Evolutionary conservation across 2,113 vertebrate genomes (phyloP), one percentile per base, ranked within the genome.

Genomic region (Prolemur simus): DNA sequence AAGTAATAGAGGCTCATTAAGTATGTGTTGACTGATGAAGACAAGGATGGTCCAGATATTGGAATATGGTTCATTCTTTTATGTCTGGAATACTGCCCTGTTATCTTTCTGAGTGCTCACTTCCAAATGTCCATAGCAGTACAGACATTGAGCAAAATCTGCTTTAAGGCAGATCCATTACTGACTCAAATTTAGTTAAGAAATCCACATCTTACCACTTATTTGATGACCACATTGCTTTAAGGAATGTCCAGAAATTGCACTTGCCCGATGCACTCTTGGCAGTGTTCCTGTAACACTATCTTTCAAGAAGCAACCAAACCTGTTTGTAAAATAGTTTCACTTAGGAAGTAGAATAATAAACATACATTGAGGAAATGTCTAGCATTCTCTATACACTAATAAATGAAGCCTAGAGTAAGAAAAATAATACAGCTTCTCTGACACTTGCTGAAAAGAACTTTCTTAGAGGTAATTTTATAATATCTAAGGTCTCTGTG

Each of bases 291-390:
- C 98, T 80, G 97, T 97, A 37, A 96, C 49, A 0, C 98, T 98
- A 73, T 99, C 99, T 97, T 99, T 99, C 95, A 99, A 96, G 96
- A 98, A 98, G 97, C 99, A 99, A 68, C 98, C 97, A 98, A 99
- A 99, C 96, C 99, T 99, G 89, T 95, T 92, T 92, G 87, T 27
- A 97, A 98, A 98, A 69, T 64, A 95, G 42, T 10, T 76, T 56
- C 73, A 97, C 47, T 97, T 76, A 95, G 60, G 11, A 68, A 73
- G 37, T 21, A 77, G 69, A 84, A 83, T 34, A 49, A 77, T 42
- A 82, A 85, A 78, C 42, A 89, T 3, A 64, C 23, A 78, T 20
- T 27, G n/a, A 91, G n/a, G 25, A 68, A 32, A 60, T 66, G 27
- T 68, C 39, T 71, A 18, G 27, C 9, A 68, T 94, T 88, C 87